phyloP scores from a whole-genome alignment of 1,140 invertebrate genomes.

The Lucilia sericata region DNA sequence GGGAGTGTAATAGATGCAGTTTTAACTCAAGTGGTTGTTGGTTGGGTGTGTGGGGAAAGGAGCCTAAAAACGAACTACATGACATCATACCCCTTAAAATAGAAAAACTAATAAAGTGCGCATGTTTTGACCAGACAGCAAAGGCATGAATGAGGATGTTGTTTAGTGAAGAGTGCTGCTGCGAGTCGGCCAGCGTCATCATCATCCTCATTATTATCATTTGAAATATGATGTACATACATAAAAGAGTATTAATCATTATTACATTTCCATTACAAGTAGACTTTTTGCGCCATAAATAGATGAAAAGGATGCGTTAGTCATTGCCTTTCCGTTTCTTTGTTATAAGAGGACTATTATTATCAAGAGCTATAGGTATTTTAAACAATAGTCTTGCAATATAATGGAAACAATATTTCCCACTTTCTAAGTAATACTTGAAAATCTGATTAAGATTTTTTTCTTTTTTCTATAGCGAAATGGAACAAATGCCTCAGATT shows the following conservation, averaged over 20 bases:
- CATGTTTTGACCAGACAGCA: neutral
- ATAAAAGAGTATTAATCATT: neutral
- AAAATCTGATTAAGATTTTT: no score
- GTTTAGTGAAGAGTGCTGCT: neutral
- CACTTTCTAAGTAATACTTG: no score
- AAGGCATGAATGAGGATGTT: neutral
- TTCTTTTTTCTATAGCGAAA: no score
- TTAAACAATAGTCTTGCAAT: neutral
- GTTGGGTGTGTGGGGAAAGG: neutral
- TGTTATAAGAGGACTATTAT: neutral
- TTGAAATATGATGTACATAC: neutral
- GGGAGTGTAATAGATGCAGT: neutral
- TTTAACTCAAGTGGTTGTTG: neutral
- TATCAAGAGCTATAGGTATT: neutral
- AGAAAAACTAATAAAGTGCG: conserved; percentile 5
- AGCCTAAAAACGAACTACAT: neutral
- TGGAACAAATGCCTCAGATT: no score
- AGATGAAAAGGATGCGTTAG: conserved; percentile 22
- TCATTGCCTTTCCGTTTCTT: neutral
- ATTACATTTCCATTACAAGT: neutral
- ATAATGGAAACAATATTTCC: no score
- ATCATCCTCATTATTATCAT: neutral
- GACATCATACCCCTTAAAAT: conserved; percentile 14
- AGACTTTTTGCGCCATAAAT: conserved; percentile 1
- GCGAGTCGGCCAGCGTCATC: neutral